Evolutionary conservation across 2,888 invertebrate genomes (phyloP), one percentile per base, ranked within the genome.

Genomic region (Anoncus sp.): DNA sequence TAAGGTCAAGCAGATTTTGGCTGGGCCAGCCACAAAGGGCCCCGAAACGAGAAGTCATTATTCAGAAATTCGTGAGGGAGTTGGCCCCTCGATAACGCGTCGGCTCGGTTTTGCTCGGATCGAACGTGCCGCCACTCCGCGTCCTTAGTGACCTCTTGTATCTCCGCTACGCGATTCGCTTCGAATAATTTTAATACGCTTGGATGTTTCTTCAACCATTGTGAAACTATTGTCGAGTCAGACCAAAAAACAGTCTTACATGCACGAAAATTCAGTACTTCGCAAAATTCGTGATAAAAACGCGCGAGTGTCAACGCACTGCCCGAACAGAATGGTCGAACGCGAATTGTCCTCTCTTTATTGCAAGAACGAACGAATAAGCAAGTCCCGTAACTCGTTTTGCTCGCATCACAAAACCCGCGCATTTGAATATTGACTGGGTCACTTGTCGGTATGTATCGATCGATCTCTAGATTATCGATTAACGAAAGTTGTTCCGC

Each of bases 301-400:
- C 73, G 66, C n/a, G 82, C 55, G 3, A 85, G 67, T 53, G 82
- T 51, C 10, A 84, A 16, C 3, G 84, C 86, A 4, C 75, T 84
- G 45, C 81, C 87, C 3, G 88, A 75, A 27, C 81, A 82, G 10
- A 87, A 20, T 24, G 88, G 47, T 38, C 20, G 12, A 18, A 81
- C 65, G 22, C 16, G 14, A 40, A 55, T 65, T 60, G 45, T 51
- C 24, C 47, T 63, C 6, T 35, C 31, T 2, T 49, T 7, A 18
- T 76, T 40, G 3, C 73, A 20, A 24, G 79, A 66, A n/a, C 79
- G 75, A 0, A 84, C 27, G 49, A 83, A 83, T 24, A 84, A 53
- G 24, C 80, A 81, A 1, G 81, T 83, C 4, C 82, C 84, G 53
- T 84, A 85, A 3, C 76, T 83, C 0, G 47, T 18, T 16, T 74